These are phyloP conservation scores for Natrix natrix DNA, from an alignment of 2,797 vertebrate genomes.

Conservation along the genomic window DNA sequence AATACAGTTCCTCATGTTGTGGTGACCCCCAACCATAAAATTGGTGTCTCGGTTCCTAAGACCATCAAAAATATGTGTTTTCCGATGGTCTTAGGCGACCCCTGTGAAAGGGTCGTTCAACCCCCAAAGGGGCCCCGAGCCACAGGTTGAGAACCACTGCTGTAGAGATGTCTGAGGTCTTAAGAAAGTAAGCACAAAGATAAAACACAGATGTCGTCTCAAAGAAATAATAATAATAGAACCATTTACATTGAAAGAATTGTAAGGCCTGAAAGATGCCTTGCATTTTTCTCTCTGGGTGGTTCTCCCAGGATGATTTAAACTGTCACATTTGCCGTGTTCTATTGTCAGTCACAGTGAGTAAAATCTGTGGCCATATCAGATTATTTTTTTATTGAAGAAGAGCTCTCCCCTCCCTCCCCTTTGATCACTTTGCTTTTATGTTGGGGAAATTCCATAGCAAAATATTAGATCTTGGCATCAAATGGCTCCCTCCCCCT, in stretches of 20 bases:
- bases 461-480: background rate
- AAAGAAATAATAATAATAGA: background rate
- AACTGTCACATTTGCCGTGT: conserved; percentile 15
- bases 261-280: background rate
- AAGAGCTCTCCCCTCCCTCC: background rate
- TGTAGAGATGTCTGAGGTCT: conserved; percentile 3
- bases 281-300: conserved; percentile 29
- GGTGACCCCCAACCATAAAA: too few species aligned
- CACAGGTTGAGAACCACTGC: too few species aligned
- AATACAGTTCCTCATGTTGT: too few species aligned
- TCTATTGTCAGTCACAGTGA: conserved; percentile 1
- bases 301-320: background rate
- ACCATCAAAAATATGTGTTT: too few species aligned
- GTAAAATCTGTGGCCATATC: background rate
- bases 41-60: too few species aligned
- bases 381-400: conserved; percentile 12
- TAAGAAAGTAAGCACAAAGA: conserved; percentile 6
- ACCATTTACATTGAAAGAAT: background rate
- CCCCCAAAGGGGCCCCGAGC: too few species aligned
- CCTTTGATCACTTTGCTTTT: background rate
- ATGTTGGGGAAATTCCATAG: background rate
- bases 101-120: too few species aligned
- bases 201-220: background rate
- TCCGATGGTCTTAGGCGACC: too few species aligned
- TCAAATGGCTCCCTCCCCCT: background rate